phyloP scores from a whole-genome alignment of 1,140 invertebrate species.

The Procambarus clarkii region DNA sequence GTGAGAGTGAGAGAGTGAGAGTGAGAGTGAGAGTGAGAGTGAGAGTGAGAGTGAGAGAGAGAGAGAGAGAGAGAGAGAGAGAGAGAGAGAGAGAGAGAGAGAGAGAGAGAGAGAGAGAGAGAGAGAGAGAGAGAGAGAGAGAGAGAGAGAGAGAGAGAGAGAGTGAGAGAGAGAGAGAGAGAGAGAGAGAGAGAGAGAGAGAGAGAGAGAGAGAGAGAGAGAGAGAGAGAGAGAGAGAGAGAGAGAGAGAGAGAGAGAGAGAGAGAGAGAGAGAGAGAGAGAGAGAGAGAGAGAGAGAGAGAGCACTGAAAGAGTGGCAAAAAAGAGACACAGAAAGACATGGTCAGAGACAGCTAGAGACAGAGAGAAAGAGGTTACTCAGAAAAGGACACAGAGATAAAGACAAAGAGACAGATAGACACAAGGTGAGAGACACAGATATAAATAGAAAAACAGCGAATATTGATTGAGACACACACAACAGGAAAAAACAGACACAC shows the following conservation, averaged over 20 bases:
- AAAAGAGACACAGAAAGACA: background rate
- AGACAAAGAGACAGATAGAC: too few relatives aligned
- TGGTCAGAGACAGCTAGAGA: too few relatives aligned
- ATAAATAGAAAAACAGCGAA: too few relatives aligned
- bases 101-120: background rate
- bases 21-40: background rate
- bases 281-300: too few relatives aligned
- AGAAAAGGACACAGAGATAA: too few relatives aligned
- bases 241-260: background rate
- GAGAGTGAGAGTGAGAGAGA: background rate
- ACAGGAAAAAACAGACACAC: too few relatives aligned
- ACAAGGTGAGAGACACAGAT: too few relatives aligned
- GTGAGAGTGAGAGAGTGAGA: background rate
- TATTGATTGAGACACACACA: too few relatives aligned
- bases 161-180: background rate
- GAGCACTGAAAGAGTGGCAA: background rate
- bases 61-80: background rate
- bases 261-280: background rate
- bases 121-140: background rate
- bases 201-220: background rate
- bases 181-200: background rate
- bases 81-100: background rate
- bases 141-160: background rate
- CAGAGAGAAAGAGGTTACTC: too few relatives aligned
- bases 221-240: background rate